Base-by-base conservation (phyloP, 2,113 vertebrate species). In the Jaculus jaculus region DNA sequence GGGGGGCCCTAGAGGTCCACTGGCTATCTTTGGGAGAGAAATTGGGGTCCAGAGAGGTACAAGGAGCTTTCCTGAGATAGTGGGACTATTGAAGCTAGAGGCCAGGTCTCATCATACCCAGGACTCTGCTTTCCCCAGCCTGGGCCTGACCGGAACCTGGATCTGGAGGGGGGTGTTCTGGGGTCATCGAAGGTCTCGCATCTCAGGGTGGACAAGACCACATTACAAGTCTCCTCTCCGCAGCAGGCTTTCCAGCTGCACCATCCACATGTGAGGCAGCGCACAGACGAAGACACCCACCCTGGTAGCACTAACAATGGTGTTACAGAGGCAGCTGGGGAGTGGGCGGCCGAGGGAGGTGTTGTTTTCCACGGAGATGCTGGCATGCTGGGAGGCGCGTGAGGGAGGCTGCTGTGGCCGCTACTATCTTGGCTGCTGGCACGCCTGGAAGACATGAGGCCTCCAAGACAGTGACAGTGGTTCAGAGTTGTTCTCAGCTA, bases 291-390 rank as follows among this genome's bases (percentile, higher is more conserved):
- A 79, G 88, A 79, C 75, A 63, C 54, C 93, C 93, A 84, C 75
- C 82, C 51, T 34, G n/a, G 39, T 0, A 12, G 68, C 24, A 21
- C 84, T n/a, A 58, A 87, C 94, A 83, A 18, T 28, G 78, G 80
- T 89, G 90, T 63, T 34, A 18, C 68, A 60, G n/a, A 0, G 1
- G 92, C 95, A 97, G 95, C 97, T 93, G 94, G 84, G 73, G 84
- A 58, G 97, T 87, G 92, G 95, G 96, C 7, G 84, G 95, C 63
- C 1, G 24, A 54, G 72, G 78, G 69, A 89, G 89, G 96, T 87
- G 97, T 37, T 82, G 47, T 77, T 73, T 84, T 89, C 89, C 65
- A 86, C 94, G 1, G 69, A 21, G 51, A 77, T 10, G 81, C 92
- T 81, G 91, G 71, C 54, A 20, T 0, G 1, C 84, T 20, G 90